Conservation (phyloP, 2,888 invertebrate species). For the Laothoe populi region DNA sequence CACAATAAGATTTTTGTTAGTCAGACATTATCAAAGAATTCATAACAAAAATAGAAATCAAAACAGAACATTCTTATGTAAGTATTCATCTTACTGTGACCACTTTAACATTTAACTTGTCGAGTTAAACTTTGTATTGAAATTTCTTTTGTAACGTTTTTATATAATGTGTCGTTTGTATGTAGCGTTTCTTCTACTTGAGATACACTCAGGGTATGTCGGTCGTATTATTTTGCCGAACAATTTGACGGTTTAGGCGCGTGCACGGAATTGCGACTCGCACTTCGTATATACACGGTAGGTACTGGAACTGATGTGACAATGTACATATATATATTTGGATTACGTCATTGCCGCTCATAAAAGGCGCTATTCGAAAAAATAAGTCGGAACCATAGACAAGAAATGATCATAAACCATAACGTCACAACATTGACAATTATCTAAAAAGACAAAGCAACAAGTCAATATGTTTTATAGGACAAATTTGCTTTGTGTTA, state of each 20-base stretch:
- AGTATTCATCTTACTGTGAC: background rate
- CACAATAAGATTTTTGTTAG: no score
- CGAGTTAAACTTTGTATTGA: constrained; percentile 2
- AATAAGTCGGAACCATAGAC: no score
- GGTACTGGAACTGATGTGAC: background rate
- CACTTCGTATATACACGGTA: background rate
- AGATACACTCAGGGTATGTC: constrained; percentile 20
- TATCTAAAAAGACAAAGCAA: no score
- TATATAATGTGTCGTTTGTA: constrained; percentile 14
- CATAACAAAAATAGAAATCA: no score
- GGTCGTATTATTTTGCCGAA: constrained; percentile 18
- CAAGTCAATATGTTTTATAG: no score
- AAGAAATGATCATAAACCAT: no score
- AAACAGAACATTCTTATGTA: no score
- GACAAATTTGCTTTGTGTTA: no score
- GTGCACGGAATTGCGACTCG: background rate
- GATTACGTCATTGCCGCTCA: background rate
- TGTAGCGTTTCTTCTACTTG: constrained; percentile 21
- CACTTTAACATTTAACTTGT: constrained; percentile 7
- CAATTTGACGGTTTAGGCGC: constrained; percentile 16
- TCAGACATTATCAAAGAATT: no score
- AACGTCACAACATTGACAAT: no score
- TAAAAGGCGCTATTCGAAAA: constrained; percentile 5
- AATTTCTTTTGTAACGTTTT: constrained; percentile 1
- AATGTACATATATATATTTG: background rate